Evolutionary conservation across 2,113 vertebrate genomes (phyloP).

Genomic region (Myotis yumanensis): DNA sequence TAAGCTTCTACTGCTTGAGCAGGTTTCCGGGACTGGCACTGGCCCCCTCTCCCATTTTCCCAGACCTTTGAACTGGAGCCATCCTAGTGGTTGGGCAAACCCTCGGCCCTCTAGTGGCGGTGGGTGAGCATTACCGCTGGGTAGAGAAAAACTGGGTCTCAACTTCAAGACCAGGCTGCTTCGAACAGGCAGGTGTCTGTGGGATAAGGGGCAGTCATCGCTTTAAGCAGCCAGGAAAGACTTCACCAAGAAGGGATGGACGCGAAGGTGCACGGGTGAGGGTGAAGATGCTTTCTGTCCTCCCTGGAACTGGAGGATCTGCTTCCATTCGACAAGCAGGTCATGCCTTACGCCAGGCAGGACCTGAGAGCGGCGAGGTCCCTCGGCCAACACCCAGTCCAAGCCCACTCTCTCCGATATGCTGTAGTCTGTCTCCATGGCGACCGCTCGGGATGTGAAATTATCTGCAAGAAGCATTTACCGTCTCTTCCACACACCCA

Average conservation of each 20-base stretch:
- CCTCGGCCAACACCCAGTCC: neutral
- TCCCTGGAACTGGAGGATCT: neutral
- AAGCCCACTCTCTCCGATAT: neutral
- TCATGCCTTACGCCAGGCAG: neutral
- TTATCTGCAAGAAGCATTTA: neutral
- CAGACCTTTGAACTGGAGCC: neutral
- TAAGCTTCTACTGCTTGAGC: accelerated
- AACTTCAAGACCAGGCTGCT: neutral
- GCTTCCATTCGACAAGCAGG: neutral
- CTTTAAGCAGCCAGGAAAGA: neutral
- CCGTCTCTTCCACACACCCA: neutral
- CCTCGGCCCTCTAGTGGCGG: conserved; percentile 56
- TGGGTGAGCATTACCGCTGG: neutral
- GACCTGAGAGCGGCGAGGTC: neutral
- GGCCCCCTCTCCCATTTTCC: neutral
- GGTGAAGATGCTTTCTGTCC: neutral
- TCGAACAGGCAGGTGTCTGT: accelerated
- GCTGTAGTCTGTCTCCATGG: neutral
- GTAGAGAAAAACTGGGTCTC: neutral
- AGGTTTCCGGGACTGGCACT: neutral
- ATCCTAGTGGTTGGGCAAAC: neutral
- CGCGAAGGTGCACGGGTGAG: neutral
- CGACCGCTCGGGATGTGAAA: neutral
- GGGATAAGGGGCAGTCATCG: neutral
- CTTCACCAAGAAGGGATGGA: neutral